These are phyloP conservation scores for Cosmia trapezina DNA, from an alignment of 2,888 invertebrate species.

Conservation along the genomic window DNA sequence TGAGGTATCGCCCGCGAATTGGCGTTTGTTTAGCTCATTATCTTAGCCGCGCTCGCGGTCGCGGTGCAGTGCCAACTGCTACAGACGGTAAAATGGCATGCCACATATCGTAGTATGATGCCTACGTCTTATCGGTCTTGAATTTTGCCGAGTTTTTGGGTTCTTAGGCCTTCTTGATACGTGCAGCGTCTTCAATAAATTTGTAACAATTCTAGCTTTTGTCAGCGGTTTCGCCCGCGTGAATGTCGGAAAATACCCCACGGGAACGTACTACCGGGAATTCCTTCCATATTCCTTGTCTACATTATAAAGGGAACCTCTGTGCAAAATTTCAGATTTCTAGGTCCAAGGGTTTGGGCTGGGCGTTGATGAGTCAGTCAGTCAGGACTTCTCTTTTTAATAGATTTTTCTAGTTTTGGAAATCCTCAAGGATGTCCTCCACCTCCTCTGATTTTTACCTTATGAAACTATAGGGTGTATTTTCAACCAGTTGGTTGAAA, in stretches of 20 bases:
- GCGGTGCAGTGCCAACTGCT: constrained; percentile 39
- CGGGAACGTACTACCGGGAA: too few relatives aligned
- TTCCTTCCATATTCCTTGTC: too few relatives aligned
- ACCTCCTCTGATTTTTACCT: neutral
- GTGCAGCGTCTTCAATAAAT: neutral
- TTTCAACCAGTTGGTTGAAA: neutral
- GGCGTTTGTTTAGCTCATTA: constrained; percentile 56
- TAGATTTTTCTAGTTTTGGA: constrained; percentile 3
- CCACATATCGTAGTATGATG: neutral
- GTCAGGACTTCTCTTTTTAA: too few relatives aligned
- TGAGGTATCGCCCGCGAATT: constrained; percentile 44
- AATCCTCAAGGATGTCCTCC: too few relatives aligned
- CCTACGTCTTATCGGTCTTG: neutral
- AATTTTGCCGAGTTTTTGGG: neutral
- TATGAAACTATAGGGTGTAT: neutral
- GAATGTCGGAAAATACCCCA: too few relatives aligned
- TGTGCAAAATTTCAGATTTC: too few relatives aligned
- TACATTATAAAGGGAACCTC: too few relatives aligned
- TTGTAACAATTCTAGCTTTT: neutral
- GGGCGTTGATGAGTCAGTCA: too few relatives aligned
- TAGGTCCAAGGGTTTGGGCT: too few relatives aligned
- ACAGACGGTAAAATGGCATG: constrained; percentile 16
- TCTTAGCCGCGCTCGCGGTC: constrained; percentile 27
- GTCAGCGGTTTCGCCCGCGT: too few relatives aligned
- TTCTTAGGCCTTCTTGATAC: neutral